Evolutionary conservation across 2,113 vertebrate genomes (phyloP).

Genomic region (Carollia perspicillata): DNA sequence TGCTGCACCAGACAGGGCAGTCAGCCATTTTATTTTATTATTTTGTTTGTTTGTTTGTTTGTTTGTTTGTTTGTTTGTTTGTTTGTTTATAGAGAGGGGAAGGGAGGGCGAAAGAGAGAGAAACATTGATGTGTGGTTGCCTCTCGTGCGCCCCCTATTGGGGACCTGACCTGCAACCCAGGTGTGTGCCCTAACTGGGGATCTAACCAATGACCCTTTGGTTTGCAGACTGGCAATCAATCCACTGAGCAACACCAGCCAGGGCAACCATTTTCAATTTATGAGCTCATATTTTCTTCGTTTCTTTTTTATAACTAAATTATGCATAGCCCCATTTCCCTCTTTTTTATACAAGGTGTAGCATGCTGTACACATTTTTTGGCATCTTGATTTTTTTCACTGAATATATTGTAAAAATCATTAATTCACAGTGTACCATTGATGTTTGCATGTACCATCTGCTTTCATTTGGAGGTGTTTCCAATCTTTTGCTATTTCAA

Average conservation of each 20-base stretch:
- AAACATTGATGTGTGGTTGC: too few species aligned
- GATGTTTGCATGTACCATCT: background rate
- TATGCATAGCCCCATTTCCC: background rate
- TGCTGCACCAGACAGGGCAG: too few species aligned
- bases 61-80: too few species aligned
- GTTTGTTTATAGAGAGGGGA: too few species aligned
- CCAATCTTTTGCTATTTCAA: background rate
- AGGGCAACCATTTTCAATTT: background rate
- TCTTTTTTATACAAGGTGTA: background rate
- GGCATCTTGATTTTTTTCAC: background rate
- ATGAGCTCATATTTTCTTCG: background rate
- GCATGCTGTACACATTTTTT: background rate
- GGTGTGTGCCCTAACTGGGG: too few species aligned
- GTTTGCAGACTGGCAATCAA: too few species aligned
- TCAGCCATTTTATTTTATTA: background rate
- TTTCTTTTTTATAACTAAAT: conserved; percentile 6
- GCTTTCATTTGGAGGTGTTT: background rate
- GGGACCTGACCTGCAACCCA: too few species aligned
- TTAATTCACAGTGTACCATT: background rate
- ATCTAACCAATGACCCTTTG: too few species aligned
- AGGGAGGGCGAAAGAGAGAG: too few species aligned
- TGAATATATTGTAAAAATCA: background rate
- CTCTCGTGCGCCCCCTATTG: too few species aligned
- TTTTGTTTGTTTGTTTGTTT: too few species aligned
- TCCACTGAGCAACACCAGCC: too few species aligned